Conservation (phyloP, 2,888 invertebrate genomes). For the Cephus nigrinus region DNA sequence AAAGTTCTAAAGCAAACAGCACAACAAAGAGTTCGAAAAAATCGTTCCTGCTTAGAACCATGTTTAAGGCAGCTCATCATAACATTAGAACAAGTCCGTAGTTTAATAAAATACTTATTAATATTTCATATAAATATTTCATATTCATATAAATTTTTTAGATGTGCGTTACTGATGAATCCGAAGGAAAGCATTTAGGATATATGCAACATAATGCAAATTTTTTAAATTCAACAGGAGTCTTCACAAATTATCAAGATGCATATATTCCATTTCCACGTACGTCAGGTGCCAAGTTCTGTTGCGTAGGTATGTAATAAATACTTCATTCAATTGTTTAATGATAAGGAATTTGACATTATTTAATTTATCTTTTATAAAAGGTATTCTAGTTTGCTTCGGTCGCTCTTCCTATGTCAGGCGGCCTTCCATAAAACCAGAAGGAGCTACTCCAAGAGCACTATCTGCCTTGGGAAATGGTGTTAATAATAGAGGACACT, state of each 20-base stretch:
- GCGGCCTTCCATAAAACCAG: constrained; percentile 77
- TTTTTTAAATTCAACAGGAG: constrained; percentile 57
- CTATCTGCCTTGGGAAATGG: constrained; percentile 77
- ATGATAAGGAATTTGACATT: background rate
- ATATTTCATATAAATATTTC: background rate
- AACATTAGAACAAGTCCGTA: constrained; percentile 71
- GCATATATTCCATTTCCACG: constrained; percentile 93
- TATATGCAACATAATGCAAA: constrained; percentile 58
- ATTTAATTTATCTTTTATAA: constrained; percentile 17
- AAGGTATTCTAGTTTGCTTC: constrained; percentile 85
- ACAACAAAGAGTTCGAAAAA: constrained; percentile 84
- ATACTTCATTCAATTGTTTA: background rate
- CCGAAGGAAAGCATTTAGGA: constrained; percentile 53
- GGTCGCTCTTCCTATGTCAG: constrained; percentile 79
- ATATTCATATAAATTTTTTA: constrained; percentile 20
- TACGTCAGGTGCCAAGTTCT: constrained; percentile 94
- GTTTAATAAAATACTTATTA: constrained; percentile 19
- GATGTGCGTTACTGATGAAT: constrained; percentile 60
- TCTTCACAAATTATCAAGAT: constrained; percentile 69
- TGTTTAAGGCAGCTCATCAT: constrained; percentile 80
- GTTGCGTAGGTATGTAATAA: constrained; percentile 76
- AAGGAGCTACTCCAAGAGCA: constrained; percentile 83
- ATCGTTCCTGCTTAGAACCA: constrained; percentile 87
- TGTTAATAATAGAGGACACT: constrained; percentile 68
- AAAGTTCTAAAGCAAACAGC: constrained; percentile 86